phyloP scores from a whole-genome alignment of 2,888 invertebrate species.

The Elgonia sp. region DNA sequence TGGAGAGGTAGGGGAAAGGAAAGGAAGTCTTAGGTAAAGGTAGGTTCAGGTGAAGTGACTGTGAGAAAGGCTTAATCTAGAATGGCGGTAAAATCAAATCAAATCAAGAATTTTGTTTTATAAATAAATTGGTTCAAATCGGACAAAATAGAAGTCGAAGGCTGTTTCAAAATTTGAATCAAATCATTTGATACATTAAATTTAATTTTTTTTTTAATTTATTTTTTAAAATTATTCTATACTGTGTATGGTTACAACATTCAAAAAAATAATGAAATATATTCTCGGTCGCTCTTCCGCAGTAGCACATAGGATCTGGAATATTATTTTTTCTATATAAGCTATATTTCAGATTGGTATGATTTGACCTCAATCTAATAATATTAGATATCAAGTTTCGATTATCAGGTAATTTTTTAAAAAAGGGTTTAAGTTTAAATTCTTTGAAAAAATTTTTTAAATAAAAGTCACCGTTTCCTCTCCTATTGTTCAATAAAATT shows the following conservation, averaged over 20 bases:
- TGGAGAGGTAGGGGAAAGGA: too few species aligned
- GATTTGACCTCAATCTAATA: constrained; percentile 41
- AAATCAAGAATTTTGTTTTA: too few species aligned
- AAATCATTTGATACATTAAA: too few species aligned
- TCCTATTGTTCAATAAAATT: neutral
- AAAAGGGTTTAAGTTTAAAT: constrained; percentile 19
- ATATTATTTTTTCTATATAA: constrained; percentile 49
- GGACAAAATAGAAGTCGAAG: too few species aligned
- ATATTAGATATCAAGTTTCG: constrained; percentile 14
- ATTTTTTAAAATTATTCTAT: neutral
- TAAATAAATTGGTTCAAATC: too few species aligned
- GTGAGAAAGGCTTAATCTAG: too few species aligned
- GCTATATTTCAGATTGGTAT: constrained; percentile 17
- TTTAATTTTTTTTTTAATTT: too few species aligned
- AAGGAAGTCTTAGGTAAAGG: too few species aligned
- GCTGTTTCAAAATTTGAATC: too few species aligned
- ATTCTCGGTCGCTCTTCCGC: constrained; percentile 28
- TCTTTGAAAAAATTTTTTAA: constrained; percentile 28
- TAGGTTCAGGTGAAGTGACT: too few species aligned
- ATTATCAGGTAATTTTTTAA: constrained; percentile 42
- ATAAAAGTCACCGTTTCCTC: constrained; percentile 19
- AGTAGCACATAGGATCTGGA: constrained; percentile 2
- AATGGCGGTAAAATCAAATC: too few species aligned
- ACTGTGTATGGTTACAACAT: neutral
- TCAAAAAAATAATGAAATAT: constrained; percentile 53